phyloP scores from a whole-genome alignment of 2,888 invertebrate genomes.

The Troglohyphantes excavatus region DNA sequence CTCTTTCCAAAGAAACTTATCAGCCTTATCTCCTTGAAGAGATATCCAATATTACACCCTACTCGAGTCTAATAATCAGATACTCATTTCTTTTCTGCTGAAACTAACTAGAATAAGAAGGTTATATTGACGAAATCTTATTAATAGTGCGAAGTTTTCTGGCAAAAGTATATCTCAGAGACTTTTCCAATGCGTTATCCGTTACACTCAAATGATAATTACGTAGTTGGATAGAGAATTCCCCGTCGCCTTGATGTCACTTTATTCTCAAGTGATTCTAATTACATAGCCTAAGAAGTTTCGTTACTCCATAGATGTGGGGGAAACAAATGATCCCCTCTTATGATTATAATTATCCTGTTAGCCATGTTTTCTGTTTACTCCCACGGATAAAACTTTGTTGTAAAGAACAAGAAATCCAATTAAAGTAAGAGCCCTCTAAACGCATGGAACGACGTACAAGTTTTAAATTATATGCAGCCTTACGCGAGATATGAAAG shows the following conservation, averaged over 20 bases:
- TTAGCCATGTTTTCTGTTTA: constrained; percentile 48
- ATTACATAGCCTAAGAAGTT: constrained; percentile 52
- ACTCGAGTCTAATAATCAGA: neutral
- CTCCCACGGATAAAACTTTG: constrained; percentile 44
- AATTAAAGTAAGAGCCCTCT: constrained; percentile 58
- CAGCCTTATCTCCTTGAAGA: too few species aligned
- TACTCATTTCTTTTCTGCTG: neutral
- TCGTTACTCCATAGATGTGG: constrained; percentile 9
- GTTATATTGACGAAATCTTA: constrained; percentile 33
- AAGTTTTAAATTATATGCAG: constrained; percentile 52
- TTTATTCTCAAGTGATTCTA: constrained; percentile 59
- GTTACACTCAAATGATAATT: constrained; percentile 36
- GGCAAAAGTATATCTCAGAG: neutral
- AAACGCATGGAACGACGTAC: constrained; percentile 26
- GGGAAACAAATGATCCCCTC: constrained; percentile 50
- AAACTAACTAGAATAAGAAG: neutral
- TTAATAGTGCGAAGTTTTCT: constrained; percentile 14
- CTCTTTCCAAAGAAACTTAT: too few species aligned
- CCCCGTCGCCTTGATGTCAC: constrained; percentile 28
- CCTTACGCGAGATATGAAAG: constrained; percentile 13
- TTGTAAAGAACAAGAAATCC: constrained; percentile 42
- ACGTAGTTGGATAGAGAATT: constrained; percentile 14
- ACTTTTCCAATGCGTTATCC: constrained; percentile 14
- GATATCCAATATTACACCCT: neutral
- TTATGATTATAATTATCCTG: constrained; percentile 63